Percentiles rank a stretch among this genome's conserved stretches.
phyloP scores from a whole-genome alignment of 2,797 vertebrate genomes.

The Rhyacichthys aspro region DNA sequence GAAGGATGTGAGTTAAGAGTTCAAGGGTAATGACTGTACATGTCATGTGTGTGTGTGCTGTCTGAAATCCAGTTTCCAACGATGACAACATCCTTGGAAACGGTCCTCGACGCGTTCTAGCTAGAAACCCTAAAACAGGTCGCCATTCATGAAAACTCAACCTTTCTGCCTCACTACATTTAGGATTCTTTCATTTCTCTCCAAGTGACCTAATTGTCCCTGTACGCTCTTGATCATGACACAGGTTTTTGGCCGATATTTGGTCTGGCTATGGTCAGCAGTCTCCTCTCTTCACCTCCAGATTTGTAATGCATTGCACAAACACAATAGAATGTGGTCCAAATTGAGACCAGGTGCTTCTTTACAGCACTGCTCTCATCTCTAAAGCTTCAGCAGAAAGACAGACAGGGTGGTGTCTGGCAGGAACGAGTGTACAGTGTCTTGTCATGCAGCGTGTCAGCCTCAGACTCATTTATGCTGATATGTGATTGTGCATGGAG shows the following conservation, averaged over 20 bases:
- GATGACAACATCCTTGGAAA: conserved; percentile 55
- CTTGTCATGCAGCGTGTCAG: conserved; percentile 18
- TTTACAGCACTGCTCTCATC: conserved; percentile 45
- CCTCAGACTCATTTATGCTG: background rate
- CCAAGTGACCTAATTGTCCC: conserved; percentile 44
- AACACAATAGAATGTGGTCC: conserved; percentile 60
- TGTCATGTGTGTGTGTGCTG: conserved; percentile 1
- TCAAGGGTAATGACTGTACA: conserved; percentile 55
- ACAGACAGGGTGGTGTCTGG: conserved; percentile 20
- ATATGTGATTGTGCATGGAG: conserved; percentile 10
- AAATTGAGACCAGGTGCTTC: conserved; percentile 77
- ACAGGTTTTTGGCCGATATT: conserved; percentile 38
- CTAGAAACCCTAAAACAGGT: conserved; percentile 26
- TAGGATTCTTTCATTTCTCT: conserved; percentile 24
- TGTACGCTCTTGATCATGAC: conserved; percentile 47
- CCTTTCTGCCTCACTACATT: conserved; percentile 25
- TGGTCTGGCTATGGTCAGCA: conserved; percentile 38
- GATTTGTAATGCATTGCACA: conserved; percentile 57
- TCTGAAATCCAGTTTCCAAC: conserved; percentile 28
- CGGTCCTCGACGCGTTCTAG: conserved; percentile 23
- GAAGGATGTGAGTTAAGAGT: conserved; percentile 64
- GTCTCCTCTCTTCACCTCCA: conserved; percentile 34
- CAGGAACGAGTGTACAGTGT: conserved; percentile 27
- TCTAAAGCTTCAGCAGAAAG: conserved; percentile 25
- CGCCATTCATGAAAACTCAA: conserved; percentile 29